Percentiles rank a stretch among this genome's conserved stretches.
These are phyloP conservation scores for Drosophila barbarae DNA, from an alignment of 2,888 invertebrate species.

Conservation along the genomic window DNA sequence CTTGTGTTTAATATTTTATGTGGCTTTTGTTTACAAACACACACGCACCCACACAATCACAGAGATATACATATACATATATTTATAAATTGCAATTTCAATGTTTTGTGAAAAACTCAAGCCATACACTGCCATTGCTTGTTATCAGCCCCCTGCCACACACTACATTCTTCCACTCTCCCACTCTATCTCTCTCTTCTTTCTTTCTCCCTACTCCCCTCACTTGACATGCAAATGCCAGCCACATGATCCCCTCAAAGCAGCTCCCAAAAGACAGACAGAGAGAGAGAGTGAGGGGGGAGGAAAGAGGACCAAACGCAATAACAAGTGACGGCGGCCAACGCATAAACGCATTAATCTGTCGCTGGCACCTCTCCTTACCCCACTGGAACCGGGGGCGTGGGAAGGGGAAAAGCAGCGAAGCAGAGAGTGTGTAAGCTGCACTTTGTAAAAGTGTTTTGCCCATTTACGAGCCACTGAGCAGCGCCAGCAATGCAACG, in stretches of 20 bases:
- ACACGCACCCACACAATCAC: not conserved
- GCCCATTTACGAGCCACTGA: conserved; percentile 71
- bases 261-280: not conserved
- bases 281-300: not conserved
- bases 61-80: not conserved
- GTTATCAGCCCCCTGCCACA: not conserved
- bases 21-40: conserved; percentile 5
- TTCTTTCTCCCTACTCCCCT: not conserved
- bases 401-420: not conserved
- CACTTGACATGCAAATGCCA: conserved; percentile 7
- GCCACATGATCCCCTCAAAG: conserved; percentile 23
- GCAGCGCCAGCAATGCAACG: conserved; percentile 29
- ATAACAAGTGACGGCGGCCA: conserved; percentile 20
- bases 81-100: conserved; percentile 7
- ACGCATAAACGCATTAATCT: conserved; percentile 45
- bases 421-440: conserved; percentile 34
- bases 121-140: not conserved
- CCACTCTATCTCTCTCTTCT: not conserved
- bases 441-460: conserved; percentile 74
- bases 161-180: not conserved
- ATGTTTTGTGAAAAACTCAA: not conserved
- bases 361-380: conserved; percentile 17
- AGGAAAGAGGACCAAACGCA: conserved; percentile 4
- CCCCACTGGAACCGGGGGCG: not conserved
- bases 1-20: conserved; percentile 12